Evolutionary conservation across 2,888 invertebrate species (phyloP).

Genomic region (Aelia acuminata): DNA sequence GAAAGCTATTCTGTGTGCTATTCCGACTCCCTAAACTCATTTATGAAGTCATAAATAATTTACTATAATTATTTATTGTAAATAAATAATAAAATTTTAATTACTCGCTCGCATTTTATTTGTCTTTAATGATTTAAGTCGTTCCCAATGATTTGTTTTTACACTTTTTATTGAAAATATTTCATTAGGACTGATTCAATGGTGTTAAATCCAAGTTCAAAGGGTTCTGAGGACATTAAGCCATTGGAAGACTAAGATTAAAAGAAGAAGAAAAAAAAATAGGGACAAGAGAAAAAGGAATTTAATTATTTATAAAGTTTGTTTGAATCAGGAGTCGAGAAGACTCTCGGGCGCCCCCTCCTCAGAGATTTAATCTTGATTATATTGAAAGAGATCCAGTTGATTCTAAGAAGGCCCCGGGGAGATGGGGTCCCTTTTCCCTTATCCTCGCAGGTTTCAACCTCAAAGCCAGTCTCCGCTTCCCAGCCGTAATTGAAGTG

Average conservation of each 20-base stretch:
- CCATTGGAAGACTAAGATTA: not conserved
- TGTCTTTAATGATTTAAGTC: no score
- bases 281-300: constrained; percentile 24
- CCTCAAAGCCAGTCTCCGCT: constrained; percentile 35
- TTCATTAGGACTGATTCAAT: no score
- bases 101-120: no score
- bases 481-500: constrained; percentile 24
- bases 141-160: not conserved
- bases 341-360: not conserved
- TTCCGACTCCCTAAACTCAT: no score
- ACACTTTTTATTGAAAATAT: not conserved
- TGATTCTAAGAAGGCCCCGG: constrained; percentile 45
- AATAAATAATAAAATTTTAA: no score
- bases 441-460: not conserved
- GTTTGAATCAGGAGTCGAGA: constrained; percentile 6
- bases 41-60: no score
- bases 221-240: not conserved
- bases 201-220: not conserved
- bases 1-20: no score
- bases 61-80: no score
- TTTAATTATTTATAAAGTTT: constrained; percentile 51
- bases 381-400: constrained; percentile 58
- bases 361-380: constrained; percentile 55
- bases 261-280: not conserved
- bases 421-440: not conserved